Conservation (phyloP, 1,140 invertebrate genomes). For the Ctenoplectra terminalis region DNA sequence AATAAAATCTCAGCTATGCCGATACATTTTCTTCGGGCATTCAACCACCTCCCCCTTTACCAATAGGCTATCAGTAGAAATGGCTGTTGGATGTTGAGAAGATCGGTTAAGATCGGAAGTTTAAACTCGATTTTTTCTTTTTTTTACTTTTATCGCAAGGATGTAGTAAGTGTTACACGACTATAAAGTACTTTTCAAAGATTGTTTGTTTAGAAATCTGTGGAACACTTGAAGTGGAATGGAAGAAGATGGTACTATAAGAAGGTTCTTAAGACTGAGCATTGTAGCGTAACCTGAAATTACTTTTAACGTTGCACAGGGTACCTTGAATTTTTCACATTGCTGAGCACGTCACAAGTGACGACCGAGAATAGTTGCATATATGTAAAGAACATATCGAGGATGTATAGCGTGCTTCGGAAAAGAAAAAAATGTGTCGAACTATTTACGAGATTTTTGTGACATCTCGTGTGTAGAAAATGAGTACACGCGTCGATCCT, state of each 20-base stretch:
- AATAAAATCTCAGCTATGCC: constrained; percentile 71
- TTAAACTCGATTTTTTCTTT: neutral
- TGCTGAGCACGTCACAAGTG: neutral
- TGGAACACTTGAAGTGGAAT: neutral
- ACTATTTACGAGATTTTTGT: neutral
- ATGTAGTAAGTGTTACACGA: neutral
- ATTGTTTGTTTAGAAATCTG: neutral
- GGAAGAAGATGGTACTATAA: neutral
- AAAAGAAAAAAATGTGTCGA: no score
- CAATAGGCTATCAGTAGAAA: neutral
- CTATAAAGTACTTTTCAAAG: neutral
- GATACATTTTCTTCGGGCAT: constrained; percentile 54
- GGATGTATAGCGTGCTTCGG: no score
- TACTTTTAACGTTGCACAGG: neutral
- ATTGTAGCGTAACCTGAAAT: no score
- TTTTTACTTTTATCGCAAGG: no score
- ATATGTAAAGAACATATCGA: neutral
- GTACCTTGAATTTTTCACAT: neutral
- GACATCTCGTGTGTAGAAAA: neutral
- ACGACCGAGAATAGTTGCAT: neutral
- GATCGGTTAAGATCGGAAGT: no score
- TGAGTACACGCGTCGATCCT: neutral
- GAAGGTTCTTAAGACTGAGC: neutral
- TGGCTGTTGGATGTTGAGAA: neutral
- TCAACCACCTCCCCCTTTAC: neutral